Percentiles rank a stretch among this genome's conserved stretches.
phyloP scores from a whole-genome alignment of 2,113 vertebrate genomes.

The Laticauda laticaudata region DNA sequence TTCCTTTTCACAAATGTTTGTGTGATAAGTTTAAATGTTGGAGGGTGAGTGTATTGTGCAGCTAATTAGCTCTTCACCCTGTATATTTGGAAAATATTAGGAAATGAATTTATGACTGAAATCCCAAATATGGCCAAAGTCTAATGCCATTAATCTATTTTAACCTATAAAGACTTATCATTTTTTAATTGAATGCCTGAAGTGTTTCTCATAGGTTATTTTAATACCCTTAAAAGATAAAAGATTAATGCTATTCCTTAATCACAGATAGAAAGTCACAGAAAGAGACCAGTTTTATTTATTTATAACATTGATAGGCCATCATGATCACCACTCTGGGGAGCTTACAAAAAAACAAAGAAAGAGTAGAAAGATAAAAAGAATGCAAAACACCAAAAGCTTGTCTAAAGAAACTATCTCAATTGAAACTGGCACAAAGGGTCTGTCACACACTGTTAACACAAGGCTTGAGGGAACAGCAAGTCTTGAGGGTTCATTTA shows the following conservation, averaged over 20 bases:
- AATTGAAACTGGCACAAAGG: neutral
- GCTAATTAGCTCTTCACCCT: neutral
- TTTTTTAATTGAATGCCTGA: neutral
- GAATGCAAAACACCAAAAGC: neutral
- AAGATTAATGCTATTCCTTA: neutral
- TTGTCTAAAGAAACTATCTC: neutral
- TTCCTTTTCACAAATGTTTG: constrained; percentile 2
- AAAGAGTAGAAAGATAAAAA: neutral
- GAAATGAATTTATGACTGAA: neutral
- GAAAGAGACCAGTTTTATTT: neutral
- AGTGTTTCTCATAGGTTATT: neutral
- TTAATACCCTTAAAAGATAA: neutral
- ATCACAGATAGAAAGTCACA: neutral
- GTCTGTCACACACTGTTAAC: neutral
- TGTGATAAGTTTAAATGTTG: neutral
- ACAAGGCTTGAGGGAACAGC: neutral
- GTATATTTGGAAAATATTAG: neutral
- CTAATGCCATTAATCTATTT: neutral
- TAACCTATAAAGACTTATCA: neutral
- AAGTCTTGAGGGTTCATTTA: neutral
- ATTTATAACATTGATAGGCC: neutral
- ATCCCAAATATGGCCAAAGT: neutral
- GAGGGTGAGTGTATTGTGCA: neutral
- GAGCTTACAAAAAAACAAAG: neutral
- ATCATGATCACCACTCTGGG: neutral